Evolutionary conservation across 2,113 vertebrate genomes (phyloP).

Genomic region (Macrotis lagotis): DNA sequence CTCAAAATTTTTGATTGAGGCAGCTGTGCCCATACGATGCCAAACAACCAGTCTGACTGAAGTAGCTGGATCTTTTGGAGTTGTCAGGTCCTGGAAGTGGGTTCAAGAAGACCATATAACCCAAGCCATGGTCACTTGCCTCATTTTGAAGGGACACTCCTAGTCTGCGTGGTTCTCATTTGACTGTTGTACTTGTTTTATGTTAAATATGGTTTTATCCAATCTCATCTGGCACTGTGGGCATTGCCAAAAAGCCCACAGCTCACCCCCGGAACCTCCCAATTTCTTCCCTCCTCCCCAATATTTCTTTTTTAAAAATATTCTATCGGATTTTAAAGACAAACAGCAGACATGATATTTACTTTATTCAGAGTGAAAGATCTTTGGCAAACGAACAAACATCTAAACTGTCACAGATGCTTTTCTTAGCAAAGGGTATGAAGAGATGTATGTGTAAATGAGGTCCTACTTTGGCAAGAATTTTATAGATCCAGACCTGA

Average conservation of each 20-base stretch:
- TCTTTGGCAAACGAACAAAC: slow-evolving; percentile 87
- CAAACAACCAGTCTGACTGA: slow-evolving; percentile 68
- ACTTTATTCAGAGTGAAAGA: slow-evolving; percentile 89
- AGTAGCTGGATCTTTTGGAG: slow-evolving; percentile 62
- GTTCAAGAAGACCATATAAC: slow-evolving; percentile 44
- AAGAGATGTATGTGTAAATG: slow-evolving; percentile 87
- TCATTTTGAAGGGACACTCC: slow-evolving; percentile 44
- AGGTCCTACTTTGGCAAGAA: slow-evolving; percentile 86
- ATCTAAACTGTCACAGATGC: slow-evolving; percentile 86
- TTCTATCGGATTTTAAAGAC: slow-evolving; percentile 85
- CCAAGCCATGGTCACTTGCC: background rate
- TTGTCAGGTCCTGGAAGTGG: slow-evolving; percentile 66
- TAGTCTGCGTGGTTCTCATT: background rate
- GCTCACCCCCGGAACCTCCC: slow-evolving; percentile 14
- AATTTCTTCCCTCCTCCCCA: slow-evolving; percentile 52
- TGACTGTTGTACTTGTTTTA: background rate
- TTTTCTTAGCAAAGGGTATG: slow-evolving; percentile 87
- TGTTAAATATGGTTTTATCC: background rate
- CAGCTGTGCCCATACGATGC: slow-evolving; percentile 68
- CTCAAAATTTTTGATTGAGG: slow-evolving; percentile 56
- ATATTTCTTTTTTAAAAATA: slow-evolving; percentile 85
- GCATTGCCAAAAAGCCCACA: background rate
- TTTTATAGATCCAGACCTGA: slow-evolving; percentile 84
- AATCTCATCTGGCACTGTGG: background rate
- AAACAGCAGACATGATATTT: slow-evolving; percentile 89